These are phyloP conservation scores for Pangasius larnaudii DNA, from an alignment of 2,797 vertebrate species.

Conservation along the genomic window DNA sequence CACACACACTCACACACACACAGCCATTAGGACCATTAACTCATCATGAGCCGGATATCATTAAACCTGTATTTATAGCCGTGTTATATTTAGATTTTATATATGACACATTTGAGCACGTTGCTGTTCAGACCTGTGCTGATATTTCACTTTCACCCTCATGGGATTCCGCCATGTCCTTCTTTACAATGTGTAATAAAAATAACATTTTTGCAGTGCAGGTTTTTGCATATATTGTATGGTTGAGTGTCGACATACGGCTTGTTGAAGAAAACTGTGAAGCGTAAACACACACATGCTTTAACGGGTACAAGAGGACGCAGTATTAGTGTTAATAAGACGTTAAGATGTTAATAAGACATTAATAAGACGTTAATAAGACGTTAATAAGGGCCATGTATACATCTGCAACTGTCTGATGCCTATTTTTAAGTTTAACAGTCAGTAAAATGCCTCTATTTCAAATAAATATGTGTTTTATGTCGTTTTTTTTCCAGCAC, in stretches of 20 bases:
- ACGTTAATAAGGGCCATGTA: neutral
- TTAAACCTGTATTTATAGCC: neutral
- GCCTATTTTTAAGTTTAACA: neutral
- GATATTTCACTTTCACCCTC: neutral
- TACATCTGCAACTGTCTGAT: neutral
- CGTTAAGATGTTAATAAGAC: neutral
- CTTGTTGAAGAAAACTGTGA: neutral
- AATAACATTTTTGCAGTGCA: neutral
- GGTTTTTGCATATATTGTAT: slow-evolving; percentile 5
- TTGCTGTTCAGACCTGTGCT: neutral
- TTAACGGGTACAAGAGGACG: neutral
- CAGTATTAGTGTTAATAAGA: neutral
- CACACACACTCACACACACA: too few species aligned
- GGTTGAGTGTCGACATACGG: neutral
- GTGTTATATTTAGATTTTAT: neutral
- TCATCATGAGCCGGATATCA: neutral
- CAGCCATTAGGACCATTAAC: neutral
- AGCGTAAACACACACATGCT: neutral
- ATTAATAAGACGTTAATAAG: slow-evolving; percentile 3
- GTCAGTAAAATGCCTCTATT: neutral
- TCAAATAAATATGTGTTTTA: neutral
- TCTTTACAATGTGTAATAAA: neutral
- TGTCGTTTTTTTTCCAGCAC: too few species aligned
- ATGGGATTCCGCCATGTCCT: neutral
- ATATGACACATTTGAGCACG: neutral